A percentile compares a stretch with the other conserved stretches of the same genome.
Evolutionary conservation across 1,140 invertebrate genomes (phyloP).

Genomic region (Zeugodacus cucurbitae): DNA sequence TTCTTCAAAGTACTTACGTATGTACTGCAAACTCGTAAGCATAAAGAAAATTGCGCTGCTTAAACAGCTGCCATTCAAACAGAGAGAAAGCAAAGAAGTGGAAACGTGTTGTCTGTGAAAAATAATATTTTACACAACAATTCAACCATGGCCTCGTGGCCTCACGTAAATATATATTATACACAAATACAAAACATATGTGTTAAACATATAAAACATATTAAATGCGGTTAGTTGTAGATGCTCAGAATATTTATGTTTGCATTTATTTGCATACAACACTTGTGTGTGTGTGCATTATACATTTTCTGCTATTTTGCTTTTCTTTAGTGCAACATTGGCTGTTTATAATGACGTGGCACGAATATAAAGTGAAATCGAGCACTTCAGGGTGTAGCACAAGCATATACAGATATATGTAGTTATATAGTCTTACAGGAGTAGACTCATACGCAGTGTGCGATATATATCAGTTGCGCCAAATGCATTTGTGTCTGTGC

Average conservation of each 20-base stretch:
- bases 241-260: background rate
- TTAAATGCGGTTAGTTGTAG: background rate
- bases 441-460: too few species aligned
- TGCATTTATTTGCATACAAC: background rate
- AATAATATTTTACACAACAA: background rate
- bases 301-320: background rate
- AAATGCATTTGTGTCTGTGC: too few species aligned
- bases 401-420: too few species aligned
- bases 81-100: background rate
- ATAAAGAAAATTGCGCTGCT: background rate
- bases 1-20: background rate
- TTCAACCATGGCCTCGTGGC: background rate
- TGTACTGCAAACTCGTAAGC: background rate
- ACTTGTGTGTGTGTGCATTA: background rate
- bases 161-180: background rate
- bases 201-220: background rate
- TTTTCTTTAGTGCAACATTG: background rate
- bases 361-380: background rate
- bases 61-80: background rate
- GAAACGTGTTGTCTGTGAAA: background rate
- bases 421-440: too few species aligned
- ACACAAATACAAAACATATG: background rate
- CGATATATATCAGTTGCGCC: too few species aligned
- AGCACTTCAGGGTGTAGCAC: too few species aligned
- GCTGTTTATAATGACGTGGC: background rate